Percentiles rank a stretch among this genome's conserved stretches.
These are phyloP conservation scores for Tupaia tana DNA, from an alignment of 2,113 vertebrate genomes.

Conservation along the genomic window DNA sequence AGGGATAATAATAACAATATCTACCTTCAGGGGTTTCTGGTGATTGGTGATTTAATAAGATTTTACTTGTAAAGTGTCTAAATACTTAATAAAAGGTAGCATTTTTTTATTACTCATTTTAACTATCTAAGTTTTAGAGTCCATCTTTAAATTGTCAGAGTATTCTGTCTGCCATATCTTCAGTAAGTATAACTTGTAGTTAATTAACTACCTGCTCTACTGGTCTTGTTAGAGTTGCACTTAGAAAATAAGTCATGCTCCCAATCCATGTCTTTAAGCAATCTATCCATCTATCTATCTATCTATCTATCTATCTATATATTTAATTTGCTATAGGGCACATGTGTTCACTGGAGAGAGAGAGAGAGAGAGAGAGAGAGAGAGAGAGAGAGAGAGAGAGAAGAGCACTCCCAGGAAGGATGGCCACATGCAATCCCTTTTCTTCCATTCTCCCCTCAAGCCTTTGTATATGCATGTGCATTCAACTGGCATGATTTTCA, in stretches of 20 bases:
- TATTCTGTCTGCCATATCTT: not conserved
- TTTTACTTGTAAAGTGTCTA: not conserved
- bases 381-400: too few species aligned
- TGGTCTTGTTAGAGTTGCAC: not conserved
- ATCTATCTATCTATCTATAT: too few species aligned
- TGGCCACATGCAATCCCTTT: too few species aligned
- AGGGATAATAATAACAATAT: not conserved
- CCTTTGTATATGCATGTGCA: too few species aligned
- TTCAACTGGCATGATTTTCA: too few species aligned
- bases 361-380: too few species aligned
- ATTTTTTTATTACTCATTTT: slow-evolving; percentile 28
- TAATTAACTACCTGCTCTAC: not conserved
- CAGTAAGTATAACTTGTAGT: not conserved
- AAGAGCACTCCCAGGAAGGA: too few species aligned
- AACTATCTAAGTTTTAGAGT: not conserved
- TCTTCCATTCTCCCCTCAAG: too few species aligned
- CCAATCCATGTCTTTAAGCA: not conserved
- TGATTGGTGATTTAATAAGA: not conserved
- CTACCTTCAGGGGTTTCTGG: not conserved
- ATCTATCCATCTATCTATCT: too few species aligned
- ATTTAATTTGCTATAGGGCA: too few species aligned
- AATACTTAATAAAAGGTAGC: not conserved
- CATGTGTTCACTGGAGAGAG: too few species aligned
- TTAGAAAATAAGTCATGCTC: not conserved
- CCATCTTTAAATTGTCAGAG: not conserved